Evolutionary conservation across 2,797 vertebrate genomes (phyloP), one percentile per base, ranked within the genome.

Genomic region (Gouania willdenowi): DNA sequence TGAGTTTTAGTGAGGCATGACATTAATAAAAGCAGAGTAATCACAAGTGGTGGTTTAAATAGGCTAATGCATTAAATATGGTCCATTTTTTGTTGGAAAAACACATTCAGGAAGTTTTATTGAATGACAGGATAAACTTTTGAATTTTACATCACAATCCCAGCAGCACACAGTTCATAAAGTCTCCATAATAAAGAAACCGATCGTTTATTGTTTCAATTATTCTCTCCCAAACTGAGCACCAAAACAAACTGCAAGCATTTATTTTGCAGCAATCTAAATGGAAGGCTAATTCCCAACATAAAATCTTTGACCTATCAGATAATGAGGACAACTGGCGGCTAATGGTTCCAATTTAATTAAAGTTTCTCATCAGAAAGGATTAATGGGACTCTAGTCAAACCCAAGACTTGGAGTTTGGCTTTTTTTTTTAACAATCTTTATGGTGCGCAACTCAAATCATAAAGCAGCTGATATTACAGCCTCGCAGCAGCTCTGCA

Each of bases 61-160:
- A 57, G 34, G 23, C 53, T 71, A 66, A 75, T 76, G 68, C 77
- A 78, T 85, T 82, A 75, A 80, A 85, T 83, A 79, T 75, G 52
- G 75, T 80, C 57, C 41, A 56, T 64, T 75, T 78, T 77, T 39
- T 32, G 41, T 25, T 55, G 19, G 40, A 53, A 70, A 70, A 65
- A 74, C 56, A 59, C n/a, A n/a, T n/a, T n/a, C n/a, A n/a, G n/a
- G n/a, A n/a, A n/a, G n/a, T n/a, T n/a, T n/a, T n/a, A n/a, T n/a
- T n/a, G n/a, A n/a, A n/a, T n/a, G n/a, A n/a, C n/a, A n/a, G n/a
- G n/a, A n/a, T n/a, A n/a, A n/a, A n/a, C n/a, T n/a, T n/a, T n/a
- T n/a, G n/a, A n/a, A n/a, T n/a, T n/a, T n/a, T n/a, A n/a, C 33
- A 21, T 41, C 45, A 16, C 10, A 51, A 65, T 39, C 27, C 14